These are phyloP conservation scores for Macrosoma leucophasiata DNA, from an alignment of 2,888 invertebrate species.

Conservation along the genomic window DNA sequence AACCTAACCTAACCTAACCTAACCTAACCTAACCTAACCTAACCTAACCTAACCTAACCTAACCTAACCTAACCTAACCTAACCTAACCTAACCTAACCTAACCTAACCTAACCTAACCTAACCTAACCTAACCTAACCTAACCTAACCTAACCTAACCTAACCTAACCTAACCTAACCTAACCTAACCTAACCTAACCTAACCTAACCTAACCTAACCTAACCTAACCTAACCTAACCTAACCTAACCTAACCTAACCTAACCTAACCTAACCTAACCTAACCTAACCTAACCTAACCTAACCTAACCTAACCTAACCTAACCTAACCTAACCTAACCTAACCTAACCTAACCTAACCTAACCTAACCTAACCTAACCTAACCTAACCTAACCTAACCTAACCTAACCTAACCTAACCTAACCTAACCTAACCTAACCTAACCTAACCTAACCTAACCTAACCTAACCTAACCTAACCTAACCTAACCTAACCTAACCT, in stretches of 20 bases:
- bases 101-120: background rate
- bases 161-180: slow-evolving; percentile 2
- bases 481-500: slow-evolving; percentile 4
- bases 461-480: slow-evolving; percentile 4
- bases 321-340: slow-evolving; percentile 4
- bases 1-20: background rate
- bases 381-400: slow-evolving; percentile 4
- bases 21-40: background rate
- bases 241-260: slow-evolving; percentile 2
- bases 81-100: background rate
- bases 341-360: slow-evolving; percentile 4
- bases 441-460: slow-evolving; percentile 4
- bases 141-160: slow-evolving; percentile 2
- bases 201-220: slow-evolving; percentile 2
- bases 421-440: slow-evolving; percentile 4
- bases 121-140: slow-evolving; percentile 1
- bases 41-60: background rate
- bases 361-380: slow-evolving; percentile 4
- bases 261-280: slow-evolving; percentile 2
- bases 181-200: slow-evolving; percentile 2
- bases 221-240: slow-evolving; percentile 2
- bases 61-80: background rate
- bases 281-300: slow-evolving; percentile 2
- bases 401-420: slow-evolving; percentile 4
- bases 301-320: slow-evolving; percentile 2